phyloP scores from a whole-genome alignment of 2,888 invertebrate genomes.

The Drosophila histrio region DNA sequence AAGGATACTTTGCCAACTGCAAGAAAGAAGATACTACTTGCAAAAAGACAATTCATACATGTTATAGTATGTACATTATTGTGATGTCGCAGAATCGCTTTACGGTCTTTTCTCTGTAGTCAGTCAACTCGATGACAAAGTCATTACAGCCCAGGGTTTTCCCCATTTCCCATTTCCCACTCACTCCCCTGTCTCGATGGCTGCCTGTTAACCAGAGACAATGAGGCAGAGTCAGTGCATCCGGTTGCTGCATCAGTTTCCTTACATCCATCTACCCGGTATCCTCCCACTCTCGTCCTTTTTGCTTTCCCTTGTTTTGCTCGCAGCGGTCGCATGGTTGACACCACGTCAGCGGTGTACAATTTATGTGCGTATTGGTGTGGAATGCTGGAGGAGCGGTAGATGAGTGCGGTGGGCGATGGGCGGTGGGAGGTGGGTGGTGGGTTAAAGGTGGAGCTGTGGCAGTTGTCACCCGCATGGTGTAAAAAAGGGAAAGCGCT shows the following conservation, averaged over 20 bases:
- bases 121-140: slow-evolving; percentile 49
- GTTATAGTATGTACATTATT: neutral
- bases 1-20: neutral
- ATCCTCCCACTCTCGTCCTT: neutral
- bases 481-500: slow-evolving; percentile 35
- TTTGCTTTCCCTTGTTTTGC: neutral
- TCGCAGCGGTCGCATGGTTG: slow-evolving; percentile 42
- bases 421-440: neutral
- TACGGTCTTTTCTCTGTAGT: slow-evolving; percentile 12
- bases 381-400: neutral
- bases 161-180: neutral
- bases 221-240: slow-evolving; percentile 26
- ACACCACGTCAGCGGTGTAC: slow-evolving; percentile 60
- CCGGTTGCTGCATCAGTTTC: slow-evolving; percentile 36
- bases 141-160: slow-evolving; percentile 29
- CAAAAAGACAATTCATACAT: neutral
- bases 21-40: neutral
- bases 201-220: slow-evolving; percentile 16
- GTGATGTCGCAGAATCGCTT: slow-evolving; percentile 20
- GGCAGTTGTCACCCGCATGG: slow-evolving; percentile 26
- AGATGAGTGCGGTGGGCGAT: no score
- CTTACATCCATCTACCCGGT: slow-evolving; percentile 13
- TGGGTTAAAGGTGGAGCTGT: slow-evolving; percentile 13
- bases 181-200: slow-evolving; percentile 1
- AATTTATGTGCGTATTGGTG: slow-evolving; percentile 57